Percentiles rank a stretch among this genome's conserved stretches.
phyloP scores from a whole-genome alignment of 2,113 vertebrate species.

The Fukomys damarensis region DNA sequence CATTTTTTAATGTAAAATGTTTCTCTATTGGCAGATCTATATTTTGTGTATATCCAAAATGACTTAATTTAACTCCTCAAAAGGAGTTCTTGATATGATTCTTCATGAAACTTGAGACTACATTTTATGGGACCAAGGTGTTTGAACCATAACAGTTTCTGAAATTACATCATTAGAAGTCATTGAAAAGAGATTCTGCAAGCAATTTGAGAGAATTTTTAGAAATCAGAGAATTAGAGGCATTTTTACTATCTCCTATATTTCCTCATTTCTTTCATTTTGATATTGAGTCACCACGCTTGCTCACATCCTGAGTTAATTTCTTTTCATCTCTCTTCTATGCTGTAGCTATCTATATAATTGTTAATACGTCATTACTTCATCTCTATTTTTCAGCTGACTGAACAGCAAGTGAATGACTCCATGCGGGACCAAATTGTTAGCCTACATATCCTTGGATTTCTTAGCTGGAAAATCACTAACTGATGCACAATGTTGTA shows the following conservation, averaged over 20 bases:
- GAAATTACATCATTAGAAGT: slow-evolving; percentile 70
- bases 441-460: slow-evolving; percentile 11
- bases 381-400: slow-evolving; percentile 67
- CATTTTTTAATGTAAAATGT: slow-evolving; percentile 32
- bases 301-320: slow-evolving; percentile 81
- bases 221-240: slow-evolving; percentile 56
- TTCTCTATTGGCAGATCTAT: slow-evolving; percentile 29
- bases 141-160: slow-evolving; percentile 61
- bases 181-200: slow-evolving; percentile 70
- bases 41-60: slow-evolving; percentile 49
- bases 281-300: slow-evolving; percentile 78
- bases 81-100: slow-evolving; percentile 21
- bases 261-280: slow-evolving; percentile 71
- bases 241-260: slow-evolving; percentile 24
- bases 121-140: slow-evolving; percentile 49
- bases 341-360: slow-evolving; percentile 62
- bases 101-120: slow-evolving; percentile 56
- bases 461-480: slow-evolving; percentile 51
- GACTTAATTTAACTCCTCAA: slow-evolving; percentile 41
- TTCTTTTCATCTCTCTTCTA: slow-evolving; percentile 67
- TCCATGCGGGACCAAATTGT: background rate
- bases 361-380: slow-evolving; percentile 52
- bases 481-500: background rate
- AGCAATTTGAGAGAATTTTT: slow-evolving; percentile 69
- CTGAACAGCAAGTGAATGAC: slow-evolving; percentile 49